Conservation (phyloP, 1,140 invertebrate species). For the Agrypnia vestita region DNA sequence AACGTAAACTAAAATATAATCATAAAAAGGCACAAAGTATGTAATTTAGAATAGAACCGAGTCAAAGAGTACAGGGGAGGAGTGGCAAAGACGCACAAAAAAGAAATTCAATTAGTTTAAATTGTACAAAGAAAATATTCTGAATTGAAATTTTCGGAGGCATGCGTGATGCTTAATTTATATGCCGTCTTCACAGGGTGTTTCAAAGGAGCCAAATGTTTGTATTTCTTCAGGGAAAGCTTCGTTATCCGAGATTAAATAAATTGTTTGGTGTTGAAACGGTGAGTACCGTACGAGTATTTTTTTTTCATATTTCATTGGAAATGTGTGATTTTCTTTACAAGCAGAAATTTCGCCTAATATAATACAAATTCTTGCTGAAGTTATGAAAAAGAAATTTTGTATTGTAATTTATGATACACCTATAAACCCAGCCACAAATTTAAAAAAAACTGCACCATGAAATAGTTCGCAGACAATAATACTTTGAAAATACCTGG, state of each 20-base stretch:
- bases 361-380: no score
- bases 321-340: no score
- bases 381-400: no score
- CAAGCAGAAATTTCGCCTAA: no score
- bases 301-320: no score
- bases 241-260: not conserved
- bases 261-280: no score
- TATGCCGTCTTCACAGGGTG: conserved; percentile 1
- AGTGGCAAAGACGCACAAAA: conserved; percentile 25
- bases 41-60: conserved; percentile 1
- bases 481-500: no score
- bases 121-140: conserved; percentile 44
- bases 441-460: no score
- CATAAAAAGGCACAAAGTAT: not conserved
- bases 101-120: conserved; percentile 36
- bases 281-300: no score
- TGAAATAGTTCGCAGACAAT: no score
- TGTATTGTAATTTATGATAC: no score
- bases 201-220: not conserved
- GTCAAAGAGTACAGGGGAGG: conserved; percentile 8
- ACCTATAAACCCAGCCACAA: no score
- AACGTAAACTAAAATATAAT: not conserved
- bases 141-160: conserved; percentile 23
- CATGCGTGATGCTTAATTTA: conserved; percentile 24
- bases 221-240: not conserved